phyloP scores from a whole-genome alignment of 2,888 invertebrate species.

The Agrochola circellaris region DNA sequence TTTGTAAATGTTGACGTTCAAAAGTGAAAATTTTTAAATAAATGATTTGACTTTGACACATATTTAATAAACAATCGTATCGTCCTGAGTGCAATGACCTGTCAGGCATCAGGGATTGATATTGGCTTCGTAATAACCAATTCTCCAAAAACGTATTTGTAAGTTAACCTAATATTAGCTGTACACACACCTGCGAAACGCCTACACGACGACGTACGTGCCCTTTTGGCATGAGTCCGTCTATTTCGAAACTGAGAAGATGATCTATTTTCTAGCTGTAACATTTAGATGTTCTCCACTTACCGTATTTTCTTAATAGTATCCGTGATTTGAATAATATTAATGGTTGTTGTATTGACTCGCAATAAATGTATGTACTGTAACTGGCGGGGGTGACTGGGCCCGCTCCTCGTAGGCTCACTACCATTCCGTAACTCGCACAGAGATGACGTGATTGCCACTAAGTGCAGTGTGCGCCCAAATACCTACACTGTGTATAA shows the following conservation, averaged over 20 bases:
- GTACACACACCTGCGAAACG: not conserved
- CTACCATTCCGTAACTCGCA: not conserved
- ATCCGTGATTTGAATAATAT: not conserved
- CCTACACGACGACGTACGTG: constrained; percentile 18
- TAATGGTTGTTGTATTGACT: not conserved
- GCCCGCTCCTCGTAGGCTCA: not conserved
- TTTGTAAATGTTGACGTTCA: too few species aligned
- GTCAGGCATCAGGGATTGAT: not conserved
- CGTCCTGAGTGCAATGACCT: not conserved
- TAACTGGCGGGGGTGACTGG: not conserved
- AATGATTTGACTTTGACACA: too few species aligned
- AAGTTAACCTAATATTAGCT: constrained; percentile 8
- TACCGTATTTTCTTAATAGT: not conserved
- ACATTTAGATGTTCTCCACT: not conserved
- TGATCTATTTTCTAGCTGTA: not conserved
- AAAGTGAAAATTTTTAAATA: too few species aligned
- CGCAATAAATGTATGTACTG: not conserved
- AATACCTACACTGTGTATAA: not conserved
- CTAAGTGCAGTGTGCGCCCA: not conserved
- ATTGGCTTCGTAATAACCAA: not conserved
- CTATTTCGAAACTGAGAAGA: not conserved
- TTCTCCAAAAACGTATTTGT: constrained; percentile 14
- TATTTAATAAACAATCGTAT: not conserved
- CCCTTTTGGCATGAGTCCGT: not conserved
- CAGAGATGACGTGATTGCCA: not conserved